These are phyloP conservation scores for Drosophila prosaltans DNA, from an alignment of 1,140 invertebrate genomes.

Conservation along the genomic window DNA sequence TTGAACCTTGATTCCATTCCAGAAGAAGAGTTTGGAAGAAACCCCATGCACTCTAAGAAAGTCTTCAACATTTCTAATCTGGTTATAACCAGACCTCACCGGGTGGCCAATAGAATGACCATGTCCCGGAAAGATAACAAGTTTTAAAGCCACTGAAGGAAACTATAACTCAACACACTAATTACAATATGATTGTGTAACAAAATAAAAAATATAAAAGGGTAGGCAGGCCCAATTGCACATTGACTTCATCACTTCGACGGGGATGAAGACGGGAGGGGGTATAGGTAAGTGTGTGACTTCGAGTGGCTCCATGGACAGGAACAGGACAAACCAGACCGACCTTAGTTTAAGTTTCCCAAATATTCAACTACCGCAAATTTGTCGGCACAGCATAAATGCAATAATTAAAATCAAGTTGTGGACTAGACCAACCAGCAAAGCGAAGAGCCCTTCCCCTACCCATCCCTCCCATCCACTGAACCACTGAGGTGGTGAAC, in stretches of 20 bases:
- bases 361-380: conserved; percentile 80
- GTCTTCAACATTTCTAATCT: conserved; percentile 37
- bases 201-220: conserved; percentile 38
- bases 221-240: conserved; percentile 54
- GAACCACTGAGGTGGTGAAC: conserved; percentile 18
- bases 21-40: conserved; percentile 16
- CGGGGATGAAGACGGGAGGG: conserved; percentile 19
- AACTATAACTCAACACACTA: conserved; percentile 71
- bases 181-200: conserved; percentile 57
- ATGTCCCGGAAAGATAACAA: conserved; percentile 50
- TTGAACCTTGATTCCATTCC: conserved; percentile 22
- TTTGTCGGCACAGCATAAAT: conserved; percentile 77
- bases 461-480: not conserved
- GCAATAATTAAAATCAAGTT: conserved; percentile 81
- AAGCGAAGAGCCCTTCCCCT: conserved; percentile 18
- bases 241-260: conserved; percentile 65
- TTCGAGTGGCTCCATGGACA: conserved; percentile 2
- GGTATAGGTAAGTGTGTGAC: conserved; percentile 8
- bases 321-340: conserved; percentile 25
- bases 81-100: conserved; percentile 34
- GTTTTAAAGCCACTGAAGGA: conserved; percentile 58
- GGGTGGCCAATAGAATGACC: conserved; percentile 31
- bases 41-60: not conserved
- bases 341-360: conserved; percentile 50
- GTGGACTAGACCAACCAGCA: conserved; percentile 26